Evolutionary conservation across 2,888 invertebrate genomes (phyloP).

Genomic region (Leucophora obtusa): DNA sequence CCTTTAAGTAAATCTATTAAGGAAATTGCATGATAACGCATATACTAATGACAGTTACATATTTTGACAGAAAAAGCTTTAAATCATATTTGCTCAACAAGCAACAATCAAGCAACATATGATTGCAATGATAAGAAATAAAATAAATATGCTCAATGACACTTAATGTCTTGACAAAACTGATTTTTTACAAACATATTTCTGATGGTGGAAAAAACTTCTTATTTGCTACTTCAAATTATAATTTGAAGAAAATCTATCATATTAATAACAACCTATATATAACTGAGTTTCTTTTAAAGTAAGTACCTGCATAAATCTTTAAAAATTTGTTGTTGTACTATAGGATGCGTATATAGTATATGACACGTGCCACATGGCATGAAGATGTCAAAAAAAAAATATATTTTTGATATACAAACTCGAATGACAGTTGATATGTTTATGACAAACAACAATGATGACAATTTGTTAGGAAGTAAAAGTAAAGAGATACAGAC

Average conservation of each 20-base stretch:
- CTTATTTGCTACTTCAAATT: neutral
- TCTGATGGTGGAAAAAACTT: no score
- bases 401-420: constrained; percentile 10
- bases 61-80: neutral
- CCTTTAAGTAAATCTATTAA: neutral
- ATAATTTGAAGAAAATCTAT: neutral
- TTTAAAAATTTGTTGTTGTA: constrained; percentile 2
- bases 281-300: neutral
- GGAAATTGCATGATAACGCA: neutral
- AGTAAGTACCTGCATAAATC: constrained; percentile 29
- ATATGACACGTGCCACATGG: constrained; percentile 41
- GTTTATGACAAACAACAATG: constrained; percentile 53
- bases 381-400: constrained; percentile 33
- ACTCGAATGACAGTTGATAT: constrained; percentile 41
- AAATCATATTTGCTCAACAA: neutral
- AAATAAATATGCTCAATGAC: constrained; percentile 25
- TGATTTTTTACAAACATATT: constrained; percentile 6
- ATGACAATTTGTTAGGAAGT: constrained; percentile 44
- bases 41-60: neutral
- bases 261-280: neutral
- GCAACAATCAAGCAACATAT: neutral
- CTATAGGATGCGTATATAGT: neutral
- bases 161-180: constrained; percentile 12
- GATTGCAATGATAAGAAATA: neutral
- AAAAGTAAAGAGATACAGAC: neutral